Base-by-base conservation (phyloP, 2,113 vertebrate species). In the Sebastes fasciatus region DNA sequence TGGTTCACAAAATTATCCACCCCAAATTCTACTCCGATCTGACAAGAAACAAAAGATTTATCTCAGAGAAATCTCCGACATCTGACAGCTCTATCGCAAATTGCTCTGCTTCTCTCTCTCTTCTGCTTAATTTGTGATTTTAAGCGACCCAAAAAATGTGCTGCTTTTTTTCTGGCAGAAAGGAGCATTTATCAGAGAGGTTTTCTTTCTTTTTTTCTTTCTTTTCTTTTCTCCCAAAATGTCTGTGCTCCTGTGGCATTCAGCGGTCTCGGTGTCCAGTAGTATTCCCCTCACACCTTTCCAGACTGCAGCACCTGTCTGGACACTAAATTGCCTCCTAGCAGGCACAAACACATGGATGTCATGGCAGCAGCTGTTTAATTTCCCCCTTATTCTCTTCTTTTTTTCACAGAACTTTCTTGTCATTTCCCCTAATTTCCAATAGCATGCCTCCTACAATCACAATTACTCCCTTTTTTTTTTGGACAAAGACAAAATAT, bases 1-100 rank as follows among this genome's bases (percentile, higher is more conserved):
- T 95, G 97, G 97, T 99, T 99, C 97, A 97, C 96, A 97, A 97
- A 97, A 96, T 95, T 45, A 83, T 72, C 86, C 77, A 94, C 88
- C 34, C 93, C 85, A 94, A 96, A 96, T 95, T 88, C 66, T 7
- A 42, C 65, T 74, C 43, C 14, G 45, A 82, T 86, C 40, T 34
- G 73, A 78, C 55, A 40, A 66, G 19, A 75, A 74, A 51, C 10
- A 61, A 73, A 68, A 95, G 45, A 66, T 40, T 70, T 60, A 10
- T 74, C 14, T 19, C 51, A 21, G 64, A 54, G 14, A 51, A 42
- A 79, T 82, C 80, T 55, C 23, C 66, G 45, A 40, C 61, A 88
- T 83, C 72, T 75, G 81, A 75, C 63, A 73, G 82, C 75, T 88
- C 80, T 69, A 75, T 79, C 17, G 40, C 79, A 77, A 58, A 79